phyloP scores from a whole-genome alignment of 2,888 invertebrate species.

The Dynastes grantii region DNA sequence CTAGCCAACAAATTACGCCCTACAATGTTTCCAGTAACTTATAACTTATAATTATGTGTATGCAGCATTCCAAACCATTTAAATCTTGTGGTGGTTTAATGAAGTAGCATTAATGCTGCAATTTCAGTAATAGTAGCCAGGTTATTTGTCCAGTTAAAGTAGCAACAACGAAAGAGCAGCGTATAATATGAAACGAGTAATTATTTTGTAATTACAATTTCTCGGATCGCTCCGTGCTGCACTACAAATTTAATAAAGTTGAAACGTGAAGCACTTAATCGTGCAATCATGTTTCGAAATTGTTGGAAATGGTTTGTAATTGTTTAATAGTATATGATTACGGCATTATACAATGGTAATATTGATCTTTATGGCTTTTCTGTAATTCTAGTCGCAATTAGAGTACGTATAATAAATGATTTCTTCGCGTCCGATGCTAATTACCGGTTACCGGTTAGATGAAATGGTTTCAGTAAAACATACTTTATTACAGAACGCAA shows the following conservation, averaged over 20 bases:
- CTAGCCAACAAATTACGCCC: neutral
- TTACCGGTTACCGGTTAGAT: no score
- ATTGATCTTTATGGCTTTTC: constrained; percentile 16
- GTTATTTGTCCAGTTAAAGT: constrained; percentile 26
- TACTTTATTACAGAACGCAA: neutral
- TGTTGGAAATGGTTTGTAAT: constrained; percentile 25
- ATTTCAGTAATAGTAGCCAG: constrained; percentile 14
- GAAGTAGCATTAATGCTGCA: constrained; percentile 12
- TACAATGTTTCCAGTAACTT: neutral
- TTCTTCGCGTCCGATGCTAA: neutral
- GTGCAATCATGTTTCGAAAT: constrained; percentile 17
- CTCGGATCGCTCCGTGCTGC: constrained; percentile 3
- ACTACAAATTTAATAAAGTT: constrained; percentile 30
- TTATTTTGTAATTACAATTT: constrained; percentile 30
- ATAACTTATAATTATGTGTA: neutral
- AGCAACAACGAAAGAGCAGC: constrained; percentile 2
- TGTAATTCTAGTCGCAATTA: constrained; percentile 11
- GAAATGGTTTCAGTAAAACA: neutral
- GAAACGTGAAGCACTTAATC: constrained; percentile 26
- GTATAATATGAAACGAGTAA: constrained; percentile 15
- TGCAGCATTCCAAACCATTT: neutral
- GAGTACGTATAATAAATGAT: neutral
- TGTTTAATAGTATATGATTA: constrained; percentile 34
- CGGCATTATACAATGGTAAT: constrained; percentile 13
- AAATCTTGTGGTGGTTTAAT: constrained; percentile 18